These are phyloP conservation scores for Lepeophtheirus nordmannii DNA, from an alignment of 2,888 invertebrate genomes.

Conservation along the genomic window DNA sequence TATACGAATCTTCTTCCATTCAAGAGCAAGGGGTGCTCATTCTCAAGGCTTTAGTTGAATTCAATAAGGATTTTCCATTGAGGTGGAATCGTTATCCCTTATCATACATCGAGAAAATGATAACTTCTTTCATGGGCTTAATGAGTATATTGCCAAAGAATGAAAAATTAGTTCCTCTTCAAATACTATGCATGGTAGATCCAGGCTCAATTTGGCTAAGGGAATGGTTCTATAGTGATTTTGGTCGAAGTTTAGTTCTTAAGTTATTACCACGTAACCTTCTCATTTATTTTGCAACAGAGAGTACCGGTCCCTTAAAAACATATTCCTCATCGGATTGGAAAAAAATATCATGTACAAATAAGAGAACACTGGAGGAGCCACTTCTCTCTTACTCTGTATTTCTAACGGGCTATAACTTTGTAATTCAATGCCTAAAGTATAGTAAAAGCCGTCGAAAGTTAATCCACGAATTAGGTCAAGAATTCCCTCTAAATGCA, in stretches of 20 bases:
- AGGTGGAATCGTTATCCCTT: not conserved
- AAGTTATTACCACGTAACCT: not conserved
- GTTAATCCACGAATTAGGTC: not conserved
- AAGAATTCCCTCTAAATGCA: not conserved
- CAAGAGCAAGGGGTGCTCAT: not conserved
- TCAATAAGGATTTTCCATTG: not conserved
- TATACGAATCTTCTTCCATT: not conserved
- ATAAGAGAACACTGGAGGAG: not conserved
- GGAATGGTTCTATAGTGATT: constrained; percentile 21
- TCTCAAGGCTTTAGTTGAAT: not conserved
- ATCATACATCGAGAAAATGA: not conserved
- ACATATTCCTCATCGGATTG: not conserved
- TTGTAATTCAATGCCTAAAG: not conserved
- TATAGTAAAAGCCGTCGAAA: not conserved
- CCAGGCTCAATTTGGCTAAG: constrained; percentile 22
- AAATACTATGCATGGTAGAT: constrained; percentile 22
- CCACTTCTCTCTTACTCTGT: not conserved
- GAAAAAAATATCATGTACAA: not conserved
- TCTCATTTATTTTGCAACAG: not conserved
- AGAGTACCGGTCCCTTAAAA: not conserved
- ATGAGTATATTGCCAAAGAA: not conserved
- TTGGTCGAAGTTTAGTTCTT: constrained; percentile 3
- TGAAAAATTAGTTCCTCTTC: constrained; percentile 5
- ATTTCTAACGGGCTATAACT: not conserved
- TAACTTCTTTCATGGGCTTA: not conserved